These are phyloP conservation scores for Odocoileus virginianus DNA, from an alignment of 2,113 vertebrate species.

Conservation along the genomic window DNA sequence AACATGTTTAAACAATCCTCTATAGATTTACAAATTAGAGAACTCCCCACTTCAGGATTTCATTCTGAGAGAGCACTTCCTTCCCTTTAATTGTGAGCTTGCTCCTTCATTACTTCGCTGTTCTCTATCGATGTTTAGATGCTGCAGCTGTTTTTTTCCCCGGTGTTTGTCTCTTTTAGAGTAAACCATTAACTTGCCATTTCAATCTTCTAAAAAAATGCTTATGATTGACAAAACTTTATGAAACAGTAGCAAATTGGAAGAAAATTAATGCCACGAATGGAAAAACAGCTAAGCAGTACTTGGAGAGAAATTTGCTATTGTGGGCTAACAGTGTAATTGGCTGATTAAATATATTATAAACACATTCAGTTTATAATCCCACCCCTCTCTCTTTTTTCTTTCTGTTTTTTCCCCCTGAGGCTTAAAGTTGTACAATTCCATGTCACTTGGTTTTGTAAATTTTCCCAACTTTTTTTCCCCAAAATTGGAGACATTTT, in stretches of 20 bases:
- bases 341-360: slow-evolving; percentile 41
- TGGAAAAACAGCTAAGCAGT: slow-evolving; percentile 36
- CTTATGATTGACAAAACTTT: slow-evolving; percentile 66
- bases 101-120: slow-evolving; percentile 50
- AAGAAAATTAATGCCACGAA: slow-evolving; percentile 60
- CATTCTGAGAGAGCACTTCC: slow-evolving; percentile 24
- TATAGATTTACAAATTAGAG: slow-evolving; percentile 46
- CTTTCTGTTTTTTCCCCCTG: background rate
- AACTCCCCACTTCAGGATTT: background rate
- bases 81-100: slow-evolving; percentile 59
- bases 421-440: background rate
- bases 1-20: slow-evolving; percentile 55
- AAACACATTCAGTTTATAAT: background rate
- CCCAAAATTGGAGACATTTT: background rate
- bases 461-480: background rate
- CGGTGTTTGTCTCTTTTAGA: slow-evolving; percentile 50
- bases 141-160: slow-evolving; percentile 66
- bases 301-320: slow-evolving; percentile 59
- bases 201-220: slow-evolving; percentile 59
- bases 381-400: background rate
- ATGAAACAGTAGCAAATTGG: slow-evolving; percentile 63
- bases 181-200: slow-evolving; percentile 73
- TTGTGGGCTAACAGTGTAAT: slow-evolving; percentile 54
- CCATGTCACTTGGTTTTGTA: background rate
- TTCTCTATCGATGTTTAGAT: slow-evolving; percentile 62